Base-by-base conservation (phyloP, 2,888 invertebrate genomes). In the Halictus quadricinctus region DNA sequence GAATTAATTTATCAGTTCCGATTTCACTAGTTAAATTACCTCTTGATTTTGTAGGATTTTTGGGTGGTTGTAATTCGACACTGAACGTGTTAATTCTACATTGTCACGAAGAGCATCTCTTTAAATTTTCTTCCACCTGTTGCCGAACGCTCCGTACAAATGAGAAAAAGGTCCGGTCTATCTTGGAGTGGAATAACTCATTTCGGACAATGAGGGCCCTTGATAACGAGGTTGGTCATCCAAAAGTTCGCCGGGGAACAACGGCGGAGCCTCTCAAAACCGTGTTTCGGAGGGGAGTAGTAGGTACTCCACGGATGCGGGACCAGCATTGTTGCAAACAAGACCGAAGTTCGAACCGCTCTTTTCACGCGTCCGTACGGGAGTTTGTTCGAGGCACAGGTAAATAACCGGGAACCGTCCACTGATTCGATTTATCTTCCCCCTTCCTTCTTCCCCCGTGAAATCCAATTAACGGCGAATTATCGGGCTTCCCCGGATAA, bases 331-430 rank as follows among this genome's bases (percentile, higher is more conserved):
- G 75, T 66, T 48, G 75, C 70, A n/a, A 1, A 7, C 48, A 15
- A n/a, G 36, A 36, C 58, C 60, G 50, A 80, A 73, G 79, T 83
- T 72, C 72, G 41, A 78, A 64, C 43, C 76, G 46, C 84, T 66
- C 66, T 79, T 78, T 80, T 48, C 76, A 87, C 85, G 76, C 66
- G 81, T 84, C 82, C 78, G 84, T 69, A 83, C 46, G 80, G 75
- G 88, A 87, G 85, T 87, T 64, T 81, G 86, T 86, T 81, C 81
- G 86, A 78, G 80, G 72, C 84, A 84, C 85, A 80, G 88, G 91
- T 91, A 91, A 90, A 91, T 88, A 90, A 89, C 88, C 89, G 88
- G 85, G 86, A 91, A 91, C 86, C 87, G 88, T 85, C 86, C 86
- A 84, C 86, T 90, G 91, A 90, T 90, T 90, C 90, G 83, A 90